Evolutionary conservation across 2,113 vertebrate species (phyloP).

Genomic region (Myrmecophaga tridactyla): DNA sequence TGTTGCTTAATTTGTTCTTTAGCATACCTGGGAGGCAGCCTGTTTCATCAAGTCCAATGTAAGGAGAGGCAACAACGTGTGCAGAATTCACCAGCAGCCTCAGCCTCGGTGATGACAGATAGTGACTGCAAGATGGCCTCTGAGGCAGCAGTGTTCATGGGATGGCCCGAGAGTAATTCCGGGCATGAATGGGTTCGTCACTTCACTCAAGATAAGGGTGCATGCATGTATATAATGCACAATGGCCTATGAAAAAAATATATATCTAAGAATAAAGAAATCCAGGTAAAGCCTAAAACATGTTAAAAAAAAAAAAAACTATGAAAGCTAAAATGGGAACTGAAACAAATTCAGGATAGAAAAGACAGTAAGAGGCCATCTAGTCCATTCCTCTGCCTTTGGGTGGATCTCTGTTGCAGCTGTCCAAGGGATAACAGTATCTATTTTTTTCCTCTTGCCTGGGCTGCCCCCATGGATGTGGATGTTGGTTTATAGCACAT

Average conservation of each 20-base stretch:
- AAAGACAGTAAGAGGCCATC: background rate
- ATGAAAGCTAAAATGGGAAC: background rate
- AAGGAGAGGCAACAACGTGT: background rate
- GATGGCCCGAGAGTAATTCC: background rate
- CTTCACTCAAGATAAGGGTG: background rate
- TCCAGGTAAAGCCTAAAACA: background rate
- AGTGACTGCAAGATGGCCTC: background rate
- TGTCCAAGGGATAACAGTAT: background rate
- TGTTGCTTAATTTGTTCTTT: slow-evolving; percentile 74
- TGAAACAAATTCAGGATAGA: background rate
- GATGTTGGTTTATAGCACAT: background rate
- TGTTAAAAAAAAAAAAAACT: background rate
- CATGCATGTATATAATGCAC: background rate
- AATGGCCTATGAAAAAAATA: background rate
- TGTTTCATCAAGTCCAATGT: background rate
- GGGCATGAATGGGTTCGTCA: background rate
- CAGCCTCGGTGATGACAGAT: background rate
- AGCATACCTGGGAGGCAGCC: slow-evolving; percentile 45
- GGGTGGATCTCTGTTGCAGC: background rate
- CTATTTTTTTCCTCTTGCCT: background rate
- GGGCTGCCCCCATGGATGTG: too few species aligned
- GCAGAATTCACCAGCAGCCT: background rate
- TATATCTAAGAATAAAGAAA: background rate
- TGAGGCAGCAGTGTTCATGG: background rate
- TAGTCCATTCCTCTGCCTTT: background rate